A percentile compares a stretch with the other conserved stretches of the same genome.
Conservation (phyloP, 2,797 vertebrate genomes). For the Hippopotamyrus pictus region DNA sequence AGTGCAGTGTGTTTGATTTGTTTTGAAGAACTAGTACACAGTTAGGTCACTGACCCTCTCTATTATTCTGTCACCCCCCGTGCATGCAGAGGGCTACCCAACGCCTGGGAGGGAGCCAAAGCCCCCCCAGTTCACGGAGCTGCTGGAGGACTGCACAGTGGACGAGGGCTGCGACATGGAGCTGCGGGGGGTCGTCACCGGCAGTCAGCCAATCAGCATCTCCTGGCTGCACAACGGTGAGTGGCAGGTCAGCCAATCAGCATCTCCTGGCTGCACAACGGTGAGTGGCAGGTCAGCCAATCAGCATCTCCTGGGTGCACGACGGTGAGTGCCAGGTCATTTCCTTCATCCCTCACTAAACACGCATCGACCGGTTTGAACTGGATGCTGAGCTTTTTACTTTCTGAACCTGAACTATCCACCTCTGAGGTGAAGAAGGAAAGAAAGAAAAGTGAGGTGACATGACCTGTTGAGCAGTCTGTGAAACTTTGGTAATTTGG, state of each 20-base stretch:
- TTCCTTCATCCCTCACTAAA: background rate
- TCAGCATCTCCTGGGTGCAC: slow-evolving; percentile 60
- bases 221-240: slow-evolving; percentile 69
- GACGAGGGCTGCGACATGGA: slow-evolving; percentile 57
- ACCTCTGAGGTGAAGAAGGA: background rate
- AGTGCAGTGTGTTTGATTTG: background rate
- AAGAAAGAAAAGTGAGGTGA: background rate
- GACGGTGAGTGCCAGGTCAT: slow-evolving; percentile 53
- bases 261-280: slow-evolving; percentile 64
- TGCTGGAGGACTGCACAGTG: slow-evolving; percentile 53
- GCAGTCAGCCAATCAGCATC: slow-evolving; percentile 55
- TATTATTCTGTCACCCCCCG: background rate
- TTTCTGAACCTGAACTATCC: background rate
- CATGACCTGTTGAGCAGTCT: background rate
- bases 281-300: slow-evolving; percentile 51
- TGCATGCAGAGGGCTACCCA: slow-evolving; percentile 24
- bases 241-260: slow-evolving; percentile 47
- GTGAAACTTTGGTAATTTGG: background rate
- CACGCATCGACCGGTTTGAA: background rate
- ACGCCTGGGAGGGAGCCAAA: slow-evolving; percentile 12
- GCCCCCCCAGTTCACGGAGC: slow-evolving; percentile 49
- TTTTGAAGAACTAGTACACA: background rate
- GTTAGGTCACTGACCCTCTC: background rate
- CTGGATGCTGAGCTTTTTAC: background rate
- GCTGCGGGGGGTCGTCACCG: slow-evolving; percentile 48